Percentiles rank a stretch among this genome's conserved stretches.
phyloP scores from a whole-genome alignment of 2,797 vertebrate genomes.

The Hydrophis major region DNA sequence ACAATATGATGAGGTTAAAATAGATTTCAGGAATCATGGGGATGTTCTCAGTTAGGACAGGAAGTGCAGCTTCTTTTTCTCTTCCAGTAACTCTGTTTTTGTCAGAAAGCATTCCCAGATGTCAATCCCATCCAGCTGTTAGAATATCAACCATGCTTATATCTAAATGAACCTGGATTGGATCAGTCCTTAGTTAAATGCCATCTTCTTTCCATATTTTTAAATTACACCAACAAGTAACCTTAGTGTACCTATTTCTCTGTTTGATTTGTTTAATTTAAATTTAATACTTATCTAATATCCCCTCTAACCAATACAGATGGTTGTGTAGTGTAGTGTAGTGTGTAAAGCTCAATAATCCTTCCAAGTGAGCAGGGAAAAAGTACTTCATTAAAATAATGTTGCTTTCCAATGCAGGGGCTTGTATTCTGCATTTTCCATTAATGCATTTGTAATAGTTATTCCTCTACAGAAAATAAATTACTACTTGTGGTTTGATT shows the following conservation, averaged over 20 bases:
- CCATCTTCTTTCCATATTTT: background rate
- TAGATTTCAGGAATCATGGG: background rate
- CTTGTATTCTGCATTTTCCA: constrained; percentile 35
- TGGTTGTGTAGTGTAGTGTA: background rate
- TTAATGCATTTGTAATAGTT: constrained; percentile 57
- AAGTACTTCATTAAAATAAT: constrained; percentile 51
- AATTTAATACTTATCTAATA: background rate
- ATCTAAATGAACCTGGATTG: background rate
- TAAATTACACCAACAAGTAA: background rate
- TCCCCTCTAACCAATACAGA: background rate
- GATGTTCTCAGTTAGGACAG: background rate
- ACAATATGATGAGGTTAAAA: background rate
- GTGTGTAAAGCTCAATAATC: constrained; percentile 6
- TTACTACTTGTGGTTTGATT: background rate
- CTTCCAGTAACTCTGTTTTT: background rate
- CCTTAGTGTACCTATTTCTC: background rate
- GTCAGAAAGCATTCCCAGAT: background rate
- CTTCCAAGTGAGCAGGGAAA: constrained; percentile 27
- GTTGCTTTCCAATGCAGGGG: constrained; percentile 26
- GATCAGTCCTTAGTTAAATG: background rate
- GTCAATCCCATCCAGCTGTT: background rate
- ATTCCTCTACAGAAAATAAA: constrained; percentile 48
- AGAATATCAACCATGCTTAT: background rate
- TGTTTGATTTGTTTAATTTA: background rate
- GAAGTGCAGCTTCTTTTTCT: background rate